Conservation (phyloP, 2,113 vertebrate genomes). For the Scartelaos histophorus region DNA sequence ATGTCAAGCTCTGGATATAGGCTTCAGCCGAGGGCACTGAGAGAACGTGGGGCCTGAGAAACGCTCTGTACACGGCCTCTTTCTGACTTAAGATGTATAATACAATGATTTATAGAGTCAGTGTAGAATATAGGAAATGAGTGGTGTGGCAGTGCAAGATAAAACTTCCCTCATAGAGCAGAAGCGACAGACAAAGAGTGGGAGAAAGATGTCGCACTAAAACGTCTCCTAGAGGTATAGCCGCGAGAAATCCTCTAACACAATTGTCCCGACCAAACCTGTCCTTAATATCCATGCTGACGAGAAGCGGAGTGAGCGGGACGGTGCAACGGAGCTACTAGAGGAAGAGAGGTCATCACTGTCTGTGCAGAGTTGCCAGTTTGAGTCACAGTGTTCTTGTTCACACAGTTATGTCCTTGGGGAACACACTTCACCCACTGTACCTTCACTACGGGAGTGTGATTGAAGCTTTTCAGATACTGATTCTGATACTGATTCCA, state of each 20-base stretch:
- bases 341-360: not conserved
- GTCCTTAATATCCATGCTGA: slow-evolving; percentile 55
- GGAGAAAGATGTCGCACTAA: slow-evolving; percentile 40
- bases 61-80: not conserved
- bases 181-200: slow-evolving; percentile 37
- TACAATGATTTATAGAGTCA: slow-evolving; percentile 34
- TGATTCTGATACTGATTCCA: too few relatives aligned
- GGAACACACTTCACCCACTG: not conserved
- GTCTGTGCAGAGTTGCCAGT: not conserved
- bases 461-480: too few relatives aligned
- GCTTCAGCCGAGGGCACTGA: not conserved
- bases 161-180: slow-evolving; percentile 47
- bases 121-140: slow-evolving; percentile 43
- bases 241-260: slow-evolving; percentile 29
- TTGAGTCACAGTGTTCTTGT: not conserved
- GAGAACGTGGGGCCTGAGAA: not conserved
- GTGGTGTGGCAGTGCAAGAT: slow-evolving; percentile 44
- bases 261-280: slow-evolving; percentile 34
- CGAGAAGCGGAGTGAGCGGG: slow-evolving; percentile 30
- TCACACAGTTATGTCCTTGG: not conserved
- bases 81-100: slow-evolving; percentile 22
- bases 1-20: not conserved
- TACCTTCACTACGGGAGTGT: too few relatives aligned
- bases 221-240: slow-evolving; percentile 44
- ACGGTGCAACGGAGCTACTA: not conserved